Base-by-base conservation (phyloP, 1,140 invertebrate genomes). In the Bombus terrestris region DNA sequence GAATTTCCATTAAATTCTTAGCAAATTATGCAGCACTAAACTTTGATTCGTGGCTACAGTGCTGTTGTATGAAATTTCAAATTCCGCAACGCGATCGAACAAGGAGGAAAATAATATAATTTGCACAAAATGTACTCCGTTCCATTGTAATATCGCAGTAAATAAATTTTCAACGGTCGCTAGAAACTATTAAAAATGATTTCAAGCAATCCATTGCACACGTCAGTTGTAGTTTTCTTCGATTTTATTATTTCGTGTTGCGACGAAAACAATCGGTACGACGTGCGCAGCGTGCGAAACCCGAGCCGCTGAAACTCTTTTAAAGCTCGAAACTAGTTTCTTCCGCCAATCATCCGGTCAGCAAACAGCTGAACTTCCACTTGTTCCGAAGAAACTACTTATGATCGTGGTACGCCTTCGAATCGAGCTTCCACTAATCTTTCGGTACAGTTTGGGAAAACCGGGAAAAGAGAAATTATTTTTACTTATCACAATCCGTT, bases 331-430 rank as follows among this genome's bases (percentile, higher is more conserved):
- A 83, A 83, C 73, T 66, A 77, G 62, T 76, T 83, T 47, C 64
- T 41, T 83, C 81, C 43, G 81, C 81, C 73, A 77, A 83, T 83
- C 81, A 68, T 77, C 25, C 10, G 39, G 32, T 62, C 47, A n/a
- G 43, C 72, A 76, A 83, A 83, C 62, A 66, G 41, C 28, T 37
- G 39, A 76, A 76, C 59, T 83, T 83, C 25, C n/a, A 37, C 62
- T 77, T 69, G 43, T 83, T 69, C 25, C 28, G 43, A 47, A 28
- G 43, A 32, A 83, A 83, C 74, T 69, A 83, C 74, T 83, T 76
- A 68, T 62, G 74, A 25, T 39, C 62, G 62, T 57, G 73, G 43
- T 10, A 13, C 71, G 71, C 22, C 47, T 69, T 41, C 74, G 43
- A 69, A 22, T 9, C n/a, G n/a, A 57, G 39, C 35, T 57, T 76